Evolutionary conservation across 2,888 invertebrate genomes (phyloP).

Genomic region (Piscicola geometra): DNA sequence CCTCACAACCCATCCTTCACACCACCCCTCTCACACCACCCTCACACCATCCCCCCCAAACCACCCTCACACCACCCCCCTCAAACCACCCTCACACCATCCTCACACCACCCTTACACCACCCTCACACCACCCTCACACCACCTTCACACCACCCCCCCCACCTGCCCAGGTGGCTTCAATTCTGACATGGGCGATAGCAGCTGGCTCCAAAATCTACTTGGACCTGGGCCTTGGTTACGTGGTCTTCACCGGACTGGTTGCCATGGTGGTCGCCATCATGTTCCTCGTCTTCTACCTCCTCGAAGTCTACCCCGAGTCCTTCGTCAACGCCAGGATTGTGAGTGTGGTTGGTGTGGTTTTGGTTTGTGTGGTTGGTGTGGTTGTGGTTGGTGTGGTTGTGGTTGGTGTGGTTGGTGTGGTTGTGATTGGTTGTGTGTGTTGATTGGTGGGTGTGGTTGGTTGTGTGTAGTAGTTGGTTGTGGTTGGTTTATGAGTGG

Average conservation of each 20-base stretch:
- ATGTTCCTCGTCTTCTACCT: neutral
- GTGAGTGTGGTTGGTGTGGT: neutral
- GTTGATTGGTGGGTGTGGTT: neutral
- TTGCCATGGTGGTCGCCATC: neutral
- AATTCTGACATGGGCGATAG: neutral
- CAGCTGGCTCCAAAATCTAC: neutral
- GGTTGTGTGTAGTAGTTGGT: neutral
- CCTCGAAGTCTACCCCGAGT: conserved; percentile 1
- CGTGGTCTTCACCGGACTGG: neutral
- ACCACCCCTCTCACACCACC: no score
- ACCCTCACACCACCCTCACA: no score
- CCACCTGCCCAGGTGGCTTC: neutral
- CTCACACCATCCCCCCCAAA: no score
- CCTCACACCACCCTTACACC: no score
- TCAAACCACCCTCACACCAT: no score
- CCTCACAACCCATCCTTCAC: no score
- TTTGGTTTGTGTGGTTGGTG: neutral
- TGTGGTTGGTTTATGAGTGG: neutral
- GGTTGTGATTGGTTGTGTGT: neutral
- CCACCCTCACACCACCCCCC: no score
- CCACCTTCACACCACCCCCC: neutral
- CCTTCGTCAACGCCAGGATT: neutral
- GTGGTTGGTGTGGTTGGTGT: neutral
- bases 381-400: neutral
- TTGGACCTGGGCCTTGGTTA: neutral